phyloP scores from a whole-genome alignment of 1,140 invertebrate genomes.

The Thalassaphorura encarpata region DNA sequence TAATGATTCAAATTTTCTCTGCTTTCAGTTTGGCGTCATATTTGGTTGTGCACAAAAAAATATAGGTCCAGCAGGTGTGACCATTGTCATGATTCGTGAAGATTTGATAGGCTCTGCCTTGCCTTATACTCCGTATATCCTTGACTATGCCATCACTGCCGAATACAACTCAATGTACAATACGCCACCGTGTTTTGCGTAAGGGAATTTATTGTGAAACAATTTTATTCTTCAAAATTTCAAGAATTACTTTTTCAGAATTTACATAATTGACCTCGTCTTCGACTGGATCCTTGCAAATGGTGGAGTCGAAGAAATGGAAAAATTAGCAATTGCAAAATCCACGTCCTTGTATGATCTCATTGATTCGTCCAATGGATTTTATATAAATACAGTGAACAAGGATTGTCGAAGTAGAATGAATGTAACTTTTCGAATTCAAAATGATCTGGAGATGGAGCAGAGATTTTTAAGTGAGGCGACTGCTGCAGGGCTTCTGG shows the following conservation, averaged over 20 bases:
- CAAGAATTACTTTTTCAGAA: constrained; percentile 59
- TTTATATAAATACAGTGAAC: constrained; percentile 70
- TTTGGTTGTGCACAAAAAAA: constrained; percentile 98
- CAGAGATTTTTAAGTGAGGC: constrained; percentile 76
- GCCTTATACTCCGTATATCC: constrained; percentile 66
- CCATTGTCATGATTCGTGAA: constrained; percentile 83
- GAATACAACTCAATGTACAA: constrained; percentile 87
- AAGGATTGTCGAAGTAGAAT: constrained; percentile 61
- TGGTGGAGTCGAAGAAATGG: constrained; percentile 79
- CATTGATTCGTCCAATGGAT: constrained; percentile 77
- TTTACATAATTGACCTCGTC: constrained; percentile 82
- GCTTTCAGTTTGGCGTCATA: constrained; percentile 74
- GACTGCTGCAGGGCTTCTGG: constrained; percentile 61
- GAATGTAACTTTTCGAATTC: constrained; percentile 86
- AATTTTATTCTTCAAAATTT: neutral
- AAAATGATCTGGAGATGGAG: constrained; percentile 68
- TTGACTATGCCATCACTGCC: constrained; percentile 73
- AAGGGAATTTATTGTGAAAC: constrained; percentile 36
- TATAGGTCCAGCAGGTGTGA: constrained; percentile 86
- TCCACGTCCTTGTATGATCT: constrained; percentile 68
- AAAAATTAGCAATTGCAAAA: constrained; percentile 56
- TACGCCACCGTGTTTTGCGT: constrained; percentile 92
- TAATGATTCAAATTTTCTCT: no score
- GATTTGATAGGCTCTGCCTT: constrained; percentile 75
- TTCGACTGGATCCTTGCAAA: constrained; percentile 82